phyloP scores from a whole-genome alignment of 2,888 invertebrate genomes.

The Girardia tigrina region DNA sequence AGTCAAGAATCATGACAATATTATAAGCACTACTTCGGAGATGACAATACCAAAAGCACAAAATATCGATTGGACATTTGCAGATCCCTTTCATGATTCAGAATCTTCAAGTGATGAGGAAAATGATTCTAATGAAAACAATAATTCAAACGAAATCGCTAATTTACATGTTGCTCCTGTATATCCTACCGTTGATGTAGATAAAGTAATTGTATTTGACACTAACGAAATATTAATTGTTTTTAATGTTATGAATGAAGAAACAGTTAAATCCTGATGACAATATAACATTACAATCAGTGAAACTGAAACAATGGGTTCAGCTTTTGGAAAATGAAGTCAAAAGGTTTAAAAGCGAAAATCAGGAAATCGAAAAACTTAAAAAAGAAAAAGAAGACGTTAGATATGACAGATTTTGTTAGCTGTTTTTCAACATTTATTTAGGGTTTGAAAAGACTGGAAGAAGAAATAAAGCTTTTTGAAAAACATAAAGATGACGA shows the following conservation, averaged over 20 bases:
- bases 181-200: not conserved
- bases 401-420: not conserved
- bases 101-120: not conserved
- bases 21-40: not conserved
- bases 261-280: constrained; percentile 28
- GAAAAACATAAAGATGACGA: constrained; percentile 3
- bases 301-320: constrained; percentile 31
- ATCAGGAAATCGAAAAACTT: not conserved
- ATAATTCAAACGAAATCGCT: not conserved
- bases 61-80: not conserved
- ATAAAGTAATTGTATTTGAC: no score
- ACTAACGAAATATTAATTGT: no score
- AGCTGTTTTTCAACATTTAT: not conserved
- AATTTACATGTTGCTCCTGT: not conserved
- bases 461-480: constrained; percentile 31
- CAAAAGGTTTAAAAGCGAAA: constrained; percentile 29
- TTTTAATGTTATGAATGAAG: not conserved
- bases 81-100: not conserved
- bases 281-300: constrained; percentile 25
- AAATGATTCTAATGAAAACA: not conserved
- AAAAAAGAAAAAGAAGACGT: constrained; percentile 33
- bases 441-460: constrained; percentile 26
- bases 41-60: not conserved
- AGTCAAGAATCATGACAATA: not conserved
- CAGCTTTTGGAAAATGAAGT: constrained; percentile 32